Percentiles rank a stretch among this genome's conserved stretches.
Conservation (phyloP, 2,888 invertebrate species). For the Drosophila mercatorum region DNA sequence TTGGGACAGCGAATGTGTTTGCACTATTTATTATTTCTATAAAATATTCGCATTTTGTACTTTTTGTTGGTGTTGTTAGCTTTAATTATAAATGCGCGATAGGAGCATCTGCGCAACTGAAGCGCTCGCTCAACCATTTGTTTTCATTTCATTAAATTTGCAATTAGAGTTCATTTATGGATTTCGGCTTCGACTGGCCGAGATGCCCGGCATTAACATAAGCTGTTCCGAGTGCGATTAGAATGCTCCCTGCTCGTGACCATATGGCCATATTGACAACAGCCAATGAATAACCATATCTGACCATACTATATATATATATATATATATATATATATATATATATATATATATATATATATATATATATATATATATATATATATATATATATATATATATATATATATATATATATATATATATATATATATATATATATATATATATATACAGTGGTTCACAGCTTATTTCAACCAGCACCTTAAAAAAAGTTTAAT, state of each 20-base stretch:
- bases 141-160: slow-evolving; percentile 72
- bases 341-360: not conserved
- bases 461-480: no score
- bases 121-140: slow-evolving; percentile 44
- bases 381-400: not conserved
- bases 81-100: slow-evolving; percentile 26
- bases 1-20: slow-evolving; percentile 4
- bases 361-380: slow-evolving; percentile 11
- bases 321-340: slow-evolving; percentile 5
- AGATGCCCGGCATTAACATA: slow-evolving; percentile 55
- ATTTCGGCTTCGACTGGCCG: slow-evolving; percentile 23
- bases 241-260: slow-evolving; percentile 28
- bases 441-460: slow-evolving; percentile 4
- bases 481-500: no score
- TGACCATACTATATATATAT: slow-evolving; percentile 11
- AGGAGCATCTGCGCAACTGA: slow-evolving; percentile 15
- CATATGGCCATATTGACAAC: slow-evolving; percentile 27
- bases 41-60: not conserved
- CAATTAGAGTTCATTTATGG: slow-evolving; percentile 70
- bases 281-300: slow-evolving; percentile 36
- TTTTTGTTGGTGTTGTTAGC: slow-evolving; percentile 3
- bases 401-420: slow-evolving; percentile 7
- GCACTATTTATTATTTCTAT: slow-evolving; percentile 18
- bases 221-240: slow-evolving; percentile 60
- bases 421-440: slow-evolving; percentile 5